Conservation (phyloP, 2,888 invertebrate species). For the Blastobasis adustella region DNA sequence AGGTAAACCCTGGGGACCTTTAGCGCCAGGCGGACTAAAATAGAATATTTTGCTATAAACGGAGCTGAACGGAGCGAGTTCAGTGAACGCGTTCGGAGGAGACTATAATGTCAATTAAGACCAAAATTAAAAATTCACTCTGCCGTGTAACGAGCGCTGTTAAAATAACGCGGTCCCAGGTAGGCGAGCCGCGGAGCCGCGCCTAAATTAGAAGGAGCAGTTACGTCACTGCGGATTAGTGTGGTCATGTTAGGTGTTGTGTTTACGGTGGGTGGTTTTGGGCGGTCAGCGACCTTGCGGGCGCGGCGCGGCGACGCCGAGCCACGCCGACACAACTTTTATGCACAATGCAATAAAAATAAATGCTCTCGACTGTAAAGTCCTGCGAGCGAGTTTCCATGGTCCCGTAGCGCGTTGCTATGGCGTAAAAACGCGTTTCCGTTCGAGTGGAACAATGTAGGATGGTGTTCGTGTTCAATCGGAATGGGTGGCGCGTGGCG, state of each 20-base stretch:
- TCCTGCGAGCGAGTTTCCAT: slow-evolving; percentile 21
- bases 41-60: too few species aligned
- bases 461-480: slow-evolving; percentile 19
- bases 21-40: too few species aligned
- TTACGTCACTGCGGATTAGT: slow-evolving; percentile 7
- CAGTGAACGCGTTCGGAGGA: slow-evolving; percentile 27
- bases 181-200: not conserved
- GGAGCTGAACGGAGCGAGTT: slow-evolving; percentile 25
- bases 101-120: slow-evolving; percentile 30
- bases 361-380: slow-evolving; percentile 31
- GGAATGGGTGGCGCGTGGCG: slow-evolving; percentile 49
- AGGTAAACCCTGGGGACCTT: too few species aligned
- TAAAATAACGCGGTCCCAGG: not conserved
- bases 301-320: slow-evolving; percentile 44
- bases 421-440: slow-evolving; percentile 36
- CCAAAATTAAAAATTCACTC: not conserved
- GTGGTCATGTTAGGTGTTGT: slow-evolving; percentile 22
- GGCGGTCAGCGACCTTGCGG: slow-evolving; percentile 61
- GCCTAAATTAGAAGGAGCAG: slow-evolving; percentile 6
- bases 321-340: slow-evolving; percentile 25
- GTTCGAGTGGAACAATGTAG: slow-evolving; percentile 48
- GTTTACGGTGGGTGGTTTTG: slow-evolving; percentile 57
- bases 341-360: slow-evolving; percentile 43
- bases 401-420: slow-evolving; percentile 33
- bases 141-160: not conserved